Evolutionary conservation across 1,140 invertebrate species (phyloP).

Genomic region (Pogonognathellus flavescens): DNA sequence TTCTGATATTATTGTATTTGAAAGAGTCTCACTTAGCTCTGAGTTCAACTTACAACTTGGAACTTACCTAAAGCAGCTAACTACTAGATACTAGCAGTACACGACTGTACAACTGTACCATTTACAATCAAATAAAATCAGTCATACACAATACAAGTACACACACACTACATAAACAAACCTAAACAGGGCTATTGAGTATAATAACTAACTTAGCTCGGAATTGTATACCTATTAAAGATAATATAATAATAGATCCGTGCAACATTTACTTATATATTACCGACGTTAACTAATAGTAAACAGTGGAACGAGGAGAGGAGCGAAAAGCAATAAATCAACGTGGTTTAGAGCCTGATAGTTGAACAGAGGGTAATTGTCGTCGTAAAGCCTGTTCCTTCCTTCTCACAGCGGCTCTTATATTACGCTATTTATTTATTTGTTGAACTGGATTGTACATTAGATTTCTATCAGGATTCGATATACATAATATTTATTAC

Average conservation of each 20-base stretch:
- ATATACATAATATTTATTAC: constrained; percentile 39
- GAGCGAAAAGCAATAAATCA: constrained; percentile 50
- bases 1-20: neutral
- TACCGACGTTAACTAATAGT: constrained; percentile 42
- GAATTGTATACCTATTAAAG: constrained; percentile 32
- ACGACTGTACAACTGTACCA: constrained; percentile 19
- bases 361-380: constrained; percentile 46
- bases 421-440: constrained; percentile 48
- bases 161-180: constrained; percentile 43
- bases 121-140: constrained; percentile 51
- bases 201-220: constrained; percentile 25
- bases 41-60: neutral
- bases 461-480: constrained; percentile 32
- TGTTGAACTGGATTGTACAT: constrained; percentile 48
- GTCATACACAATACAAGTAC: constrained; percentile 38
- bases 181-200: constrained; percentile 27
- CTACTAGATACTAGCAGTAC: no score
- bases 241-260: constrained; percentile 50
- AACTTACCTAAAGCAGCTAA: no score
- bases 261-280: constrained; percentile 49
- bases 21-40: constrained; percentile 1
- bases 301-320: constrained; percentile 45
- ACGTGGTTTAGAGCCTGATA: constrained; percentile 48
- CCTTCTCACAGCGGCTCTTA: constrained; percentile 49
- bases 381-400: constrained; percentile 47